A percentile compares a stretch with the other conserved stretches of the same genome.
Conservation (phyloP, 2,888 invertebrate genomes). For the Apotomis betuletana region DNA sequence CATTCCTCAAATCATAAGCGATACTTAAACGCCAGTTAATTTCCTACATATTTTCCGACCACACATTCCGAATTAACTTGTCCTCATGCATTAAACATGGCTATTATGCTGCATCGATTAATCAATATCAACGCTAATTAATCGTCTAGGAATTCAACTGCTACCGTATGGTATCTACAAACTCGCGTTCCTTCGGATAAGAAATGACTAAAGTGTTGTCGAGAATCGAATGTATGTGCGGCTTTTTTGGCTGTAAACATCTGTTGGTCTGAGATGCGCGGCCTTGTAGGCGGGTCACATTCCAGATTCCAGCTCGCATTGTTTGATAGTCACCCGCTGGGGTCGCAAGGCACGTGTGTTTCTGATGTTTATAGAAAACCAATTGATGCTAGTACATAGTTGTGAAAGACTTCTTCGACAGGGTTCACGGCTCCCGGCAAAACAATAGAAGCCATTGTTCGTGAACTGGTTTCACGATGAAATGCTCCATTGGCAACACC, state of each 20-base stretch:
- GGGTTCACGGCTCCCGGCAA: conserved; percentile 43
- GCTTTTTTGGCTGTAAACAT: conserved; percentile 3
- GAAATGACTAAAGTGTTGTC: conserved; percentile 9
- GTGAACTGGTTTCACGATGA: conserved; percentile 65
- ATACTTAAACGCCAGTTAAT: conserved; percentile 11
- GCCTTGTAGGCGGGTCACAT: conserved; percentile 80
- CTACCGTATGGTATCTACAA: conserved; percentile 38
- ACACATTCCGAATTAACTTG: conserved; percentile 39
- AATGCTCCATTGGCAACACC: conserved; percentile 62
- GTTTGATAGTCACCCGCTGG: conserved; percentile 57
- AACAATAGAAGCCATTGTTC: conserved; percentile 69
- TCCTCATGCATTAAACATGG: conserved; percentile 39
- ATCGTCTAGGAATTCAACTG: conserved; percentile 46
- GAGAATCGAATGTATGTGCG: conserved; percentile 14
- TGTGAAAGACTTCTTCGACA: conserved; percentile 29
- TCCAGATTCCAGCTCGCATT: conserved; percentile 78
- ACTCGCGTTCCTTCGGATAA: conserved; percentile 6
- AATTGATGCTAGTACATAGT: conserved; percentile 11
- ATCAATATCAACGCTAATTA: conserved; percentile 43
- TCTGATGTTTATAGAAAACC: conserved; percentile 24
- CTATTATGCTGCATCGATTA: conserved; percentile 42
- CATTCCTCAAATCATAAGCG: background rate
- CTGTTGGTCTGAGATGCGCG: conserved; percentile 56
- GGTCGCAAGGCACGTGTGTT: conserved; percentile 22
- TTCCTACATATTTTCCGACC: conserved; percentile 18